Percentiles rank a stretch among this genome's conserved stretches.
Evolutionary conservation across 2,113 vertebrate genomes (phyloP).

Genomic region (Laticauda laticaudata): DNA sequence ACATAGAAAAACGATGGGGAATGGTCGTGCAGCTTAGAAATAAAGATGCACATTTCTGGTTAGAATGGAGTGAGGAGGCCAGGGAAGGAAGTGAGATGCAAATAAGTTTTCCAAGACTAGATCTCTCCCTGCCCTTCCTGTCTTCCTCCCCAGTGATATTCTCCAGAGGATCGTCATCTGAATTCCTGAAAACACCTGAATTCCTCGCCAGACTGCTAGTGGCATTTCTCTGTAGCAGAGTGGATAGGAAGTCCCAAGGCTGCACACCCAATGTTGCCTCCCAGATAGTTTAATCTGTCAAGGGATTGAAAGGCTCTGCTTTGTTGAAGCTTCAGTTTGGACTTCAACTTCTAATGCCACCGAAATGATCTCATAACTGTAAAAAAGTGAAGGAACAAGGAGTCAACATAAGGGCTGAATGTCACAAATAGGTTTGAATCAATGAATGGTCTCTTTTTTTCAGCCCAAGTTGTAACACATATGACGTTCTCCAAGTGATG

Average conservation of each 20-base stretch:
- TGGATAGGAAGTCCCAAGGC: neutral
- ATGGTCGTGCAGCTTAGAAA: no score
- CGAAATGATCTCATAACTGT: accelerated
- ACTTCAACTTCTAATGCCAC: neutral
- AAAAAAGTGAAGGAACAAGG: no score
- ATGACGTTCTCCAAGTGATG: neutral
- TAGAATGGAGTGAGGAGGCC: neutral
- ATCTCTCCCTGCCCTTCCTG: neutral
- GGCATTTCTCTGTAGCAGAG: neutral
- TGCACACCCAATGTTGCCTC: neutral
- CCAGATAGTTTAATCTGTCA: neutral
- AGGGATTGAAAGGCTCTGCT: neutral
- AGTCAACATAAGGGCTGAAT: neutral
- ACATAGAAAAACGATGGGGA: neutral
- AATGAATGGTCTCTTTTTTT: neutral
- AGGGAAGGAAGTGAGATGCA: neutral
- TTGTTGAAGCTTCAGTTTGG: neutral
- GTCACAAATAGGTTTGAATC: neutral
- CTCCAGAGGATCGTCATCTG: neutral
- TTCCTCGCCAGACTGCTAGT: neutral
- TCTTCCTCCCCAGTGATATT: neutral
- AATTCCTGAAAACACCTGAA: neutral
- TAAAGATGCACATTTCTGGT: neutral
- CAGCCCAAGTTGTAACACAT: neutral
- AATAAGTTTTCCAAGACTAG: neutral